These are phyloP conservation scores for Hyalella azteca DNA, from an alignment of 2,888 invertebrate genomes.

Conservation along the genomic window DNA sequence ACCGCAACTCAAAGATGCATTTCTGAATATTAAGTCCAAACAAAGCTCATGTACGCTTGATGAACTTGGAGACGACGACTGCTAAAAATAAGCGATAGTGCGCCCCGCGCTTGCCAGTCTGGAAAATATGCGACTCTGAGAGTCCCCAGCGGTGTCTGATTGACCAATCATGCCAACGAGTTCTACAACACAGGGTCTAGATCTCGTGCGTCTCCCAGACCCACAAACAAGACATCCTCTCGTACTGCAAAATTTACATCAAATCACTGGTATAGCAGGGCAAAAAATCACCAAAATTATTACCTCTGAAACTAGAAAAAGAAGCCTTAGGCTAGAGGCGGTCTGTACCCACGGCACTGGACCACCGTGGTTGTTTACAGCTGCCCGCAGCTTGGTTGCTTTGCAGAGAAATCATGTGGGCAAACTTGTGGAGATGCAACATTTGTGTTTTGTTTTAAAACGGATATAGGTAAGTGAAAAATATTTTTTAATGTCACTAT, in stretches of 20 bases:
- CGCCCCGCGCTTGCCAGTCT: no score
- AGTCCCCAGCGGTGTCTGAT: no score
- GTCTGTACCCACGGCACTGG: conserved; percentile 4
- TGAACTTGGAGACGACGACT: not conserved
- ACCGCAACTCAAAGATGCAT: not conserved
- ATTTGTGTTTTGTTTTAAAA: no score
- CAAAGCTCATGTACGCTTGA: not conserved
- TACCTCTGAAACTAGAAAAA: conserved; percentile 26
- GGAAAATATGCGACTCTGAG: no score
- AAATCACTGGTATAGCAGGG: conserved; percentile 28
- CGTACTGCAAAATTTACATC: conserved; percentile 28
- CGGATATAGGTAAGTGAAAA: no score
- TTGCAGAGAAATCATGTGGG: no score
- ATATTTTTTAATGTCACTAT: no score
- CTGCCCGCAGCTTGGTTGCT: not conserved
- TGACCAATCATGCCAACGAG: not conserved
- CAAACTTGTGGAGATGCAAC: no score
- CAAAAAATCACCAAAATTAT: conserved; percentile 31
- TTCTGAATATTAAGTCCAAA: not conserved
- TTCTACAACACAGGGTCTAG: conserved; percentile 11
- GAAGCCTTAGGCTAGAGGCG: not conserved
- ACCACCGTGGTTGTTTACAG: conserved; percentile 32
- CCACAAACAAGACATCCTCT: conserved; percentile 37
- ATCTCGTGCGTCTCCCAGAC: conserved; percentile 15
- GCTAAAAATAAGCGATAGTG: no score